Conservation (phyloP, 1,140 invertebrate genomes). For the Vanessa tameamea region DNA sequence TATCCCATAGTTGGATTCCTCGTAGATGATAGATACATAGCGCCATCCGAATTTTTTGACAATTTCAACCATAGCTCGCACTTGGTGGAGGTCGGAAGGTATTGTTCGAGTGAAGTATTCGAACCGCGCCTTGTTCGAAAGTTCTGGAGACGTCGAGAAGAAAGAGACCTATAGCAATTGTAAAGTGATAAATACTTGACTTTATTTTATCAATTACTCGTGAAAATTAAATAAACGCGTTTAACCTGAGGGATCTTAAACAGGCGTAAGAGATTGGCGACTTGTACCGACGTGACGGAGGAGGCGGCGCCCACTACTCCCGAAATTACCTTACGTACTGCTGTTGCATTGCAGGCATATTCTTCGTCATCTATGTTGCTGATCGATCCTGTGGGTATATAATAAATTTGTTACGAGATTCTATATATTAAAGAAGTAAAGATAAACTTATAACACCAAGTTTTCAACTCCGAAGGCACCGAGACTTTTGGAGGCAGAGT, state of each 20-base stretch:
- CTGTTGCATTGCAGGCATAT: constrained; percentile 92
- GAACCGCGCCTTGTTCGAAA: constrained; percentile 97
- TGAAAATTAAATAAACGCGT: background rate
- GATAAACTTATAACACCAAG: too few species aligned
- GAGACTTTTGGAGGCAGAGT: too few species aligned
- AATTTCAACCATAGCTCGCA: constrained; percentile 97
- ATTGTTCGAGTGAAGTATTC: constrained; percentile 97
- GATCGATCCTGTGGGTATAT: constrained; percentile 88
- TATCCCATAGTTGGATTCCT: constrained; percentile 97
- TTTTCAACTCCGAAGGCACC: too few species aligned
- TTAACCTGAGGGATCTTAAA: constrained; percentile 69
- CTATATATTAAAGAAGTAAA: too few species aligned
- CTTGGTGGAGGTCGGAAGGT: constrained; percentile 96
- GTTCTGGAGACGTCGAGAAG: constrained; percentile 96
- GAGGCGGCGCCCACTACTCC: constrained; percentile 91
- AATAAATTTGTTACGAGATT: too few species aligned
- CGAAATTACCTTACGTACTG: constrained; percentile 93
- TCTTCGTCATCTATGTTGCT: constrained; percentile 95
- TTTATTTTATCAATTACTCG: too few species aligned
- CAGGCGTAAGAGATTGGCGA: constrained; percentile 91
- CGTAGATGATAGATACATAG: constrained; percentile 97
- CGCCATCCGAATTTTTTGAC: constrained; percentile 96
- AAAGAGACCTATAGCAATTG: constrained; percentile 91
- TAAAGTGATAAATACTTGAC: background rate
- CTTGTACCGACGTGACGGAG: constrained; percentile 97